phyloP scores from a whole-genome alignment of 2,888 invertebrate species.

The Aethes cnicana region DNA sequence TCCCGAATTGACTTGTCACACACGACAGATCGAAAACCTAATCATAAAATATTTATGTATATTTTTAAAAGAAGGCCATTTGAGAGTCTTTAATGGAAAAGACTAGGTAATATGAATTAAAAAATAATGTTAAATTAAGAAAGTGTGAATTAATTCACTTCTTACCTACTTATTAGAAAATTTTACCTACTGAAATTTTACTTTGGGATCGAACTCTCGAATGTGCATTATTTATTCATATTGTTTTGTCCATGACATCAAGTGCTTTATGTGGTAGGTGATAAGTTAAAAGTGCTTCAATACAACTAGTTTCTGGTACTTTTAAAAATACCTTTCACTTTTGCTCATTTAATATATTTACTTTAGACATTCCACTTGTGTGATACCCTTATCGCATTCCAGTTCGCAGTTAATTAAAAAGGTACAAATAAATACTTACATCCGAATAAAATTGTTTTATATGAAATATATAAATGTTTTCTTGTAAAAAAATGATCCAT shows the following conservation, averaged over 20 bases:
- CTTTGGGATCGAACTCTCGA: neutral
- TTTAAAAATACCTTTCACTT: conserved; percentile 32
- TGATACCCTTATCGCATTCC: conserved; percentile 40
- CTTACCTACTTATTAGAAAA: too few relatives aligned
- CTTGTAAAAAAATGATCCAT: conserved; percentile 54
- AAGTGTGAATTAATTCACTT: neutral
- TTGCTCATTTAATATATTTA: conserved; percentile 42
- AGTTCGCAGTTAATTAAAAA: conserved; percentile 41
- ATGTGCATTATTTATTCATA: neutral
- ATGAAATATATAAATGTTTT: conserved; percentile 76
- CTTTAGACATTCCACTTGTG: conserved; percentile 50
- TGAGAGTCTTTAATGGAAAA: too few relatives aligned
- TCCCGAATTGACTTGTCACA: conserved; percentile 9
- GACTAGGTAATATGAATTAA: too few relatives aligned
- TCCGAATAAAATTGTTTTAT: conserved; percentile 60
- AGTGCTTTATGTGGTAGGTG: conserved; percentile 29
- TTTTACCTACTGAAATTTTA: too few relatives aligned
- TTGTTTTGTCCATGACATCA: conserved; percentile 2
- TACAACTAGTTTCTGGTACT: conserved; percentile 28
- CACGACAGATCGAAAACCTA: neutral
- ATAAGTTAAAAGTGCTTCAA: conserved; percentile 33
- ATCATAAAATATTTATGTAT: neutral
- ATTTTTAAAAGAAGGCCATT: neutral
- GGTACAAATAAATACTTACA: conserved; percentile 58
- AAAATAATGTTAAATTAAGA: neutral